phyloP scores from a whole-genome alignment of 2,113 vertebrate species.

The Malurus elegans region DNA sequence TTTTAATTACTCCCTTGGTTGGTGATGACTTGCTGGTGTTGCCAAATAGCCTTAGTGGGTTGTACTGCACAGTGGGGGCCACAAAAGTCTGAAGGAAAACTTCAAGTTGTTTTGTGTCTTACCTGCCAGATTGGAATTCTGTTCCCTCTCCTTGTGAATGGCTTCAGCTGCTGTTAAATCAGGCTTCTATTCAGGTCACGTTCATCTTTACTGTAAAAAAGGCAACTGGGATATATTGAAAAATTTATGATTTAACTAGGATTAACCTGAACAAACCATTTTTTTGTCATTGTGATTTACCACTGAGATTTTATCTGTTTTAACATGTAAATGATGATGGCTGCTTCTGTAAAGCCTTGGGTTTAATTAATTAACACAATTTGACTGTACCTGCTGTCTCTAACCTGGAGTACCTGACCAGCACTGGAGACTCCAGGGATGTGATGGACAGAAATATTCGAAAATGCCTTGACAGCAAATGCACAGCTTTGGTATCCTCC shows the following conservation, averaged over 20 bases:
- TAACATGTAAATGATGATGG: neutral
- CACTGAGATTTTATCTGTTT: neutral
- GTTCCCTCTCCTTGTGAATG: neutral
- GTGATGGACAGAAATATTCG: neutral
- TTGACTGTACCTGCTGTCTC: neutral
- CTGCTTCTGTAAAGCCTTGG: neutral
- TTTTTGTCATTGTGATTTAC: constrained; percentile 49
- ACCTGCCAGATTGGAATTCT: neutral
- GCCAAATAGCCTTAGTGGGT: neutral
- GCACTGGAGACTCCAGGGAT: neutral
- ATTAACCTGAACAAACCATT: constrained; percentile 58
- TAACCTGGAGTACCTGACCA: neutral
- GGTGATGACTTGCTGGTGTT: neutral
- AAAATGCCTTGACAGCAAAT: neutral
- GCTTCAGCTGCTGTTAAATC: neutral
- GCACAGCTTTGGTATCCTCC: neutral
- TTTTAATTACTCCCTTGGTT: constrained; percentile 18
- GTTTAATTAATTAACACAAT: constrained; percentile 24
- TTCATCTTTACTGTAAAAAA: neutral
- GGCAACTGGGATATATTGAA: constrained; percentile 30
- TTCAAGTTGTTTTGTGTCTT: neutral
- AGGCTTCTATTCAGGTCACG: constrained; percentile 4
- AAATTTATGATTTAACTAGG: constrained; percentile 32
- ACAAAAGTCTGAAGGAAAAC: neutral
- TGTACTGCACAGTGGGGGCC: neutral